A percentile compares a stretch with the other conserved stretches of the same genome.
phyloP scores from a whole-genome alignment of 2,888 invertebrate species.

The Lepidocyrtinus sp. region DNA sequence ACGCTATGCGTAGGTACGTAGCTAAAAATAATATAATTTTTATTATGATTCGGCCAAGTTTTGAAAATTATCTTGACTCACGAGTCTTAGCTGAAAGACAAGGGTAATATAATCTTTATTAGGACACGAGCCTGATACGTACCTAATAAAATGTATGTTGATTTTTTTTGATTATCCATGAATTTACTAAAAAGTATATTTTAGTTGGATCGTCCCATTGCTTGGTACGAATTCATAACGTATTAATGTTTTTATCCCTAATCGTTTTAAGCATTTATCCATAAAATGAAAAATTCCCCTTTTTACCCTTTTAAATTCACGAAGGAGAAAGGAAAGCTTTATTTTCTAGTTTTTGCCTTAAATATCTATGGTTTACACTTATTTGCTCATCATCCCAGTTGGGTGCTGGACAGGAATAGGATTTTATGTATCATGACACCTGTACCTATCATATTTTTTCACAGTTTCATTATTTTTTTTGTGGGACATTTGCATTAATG shows the following conservation, averaged over 20 bases:
- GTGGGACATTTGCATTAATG: too few species aligned
- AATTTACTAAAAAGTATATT: too few species aligned
- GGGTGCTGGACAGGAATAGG: conserved; percentile 29
- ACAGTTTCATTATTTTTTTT: conserved; percentile 44
- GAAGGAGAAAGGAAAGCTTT: neutral
- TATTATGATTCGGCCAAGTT: neutral
- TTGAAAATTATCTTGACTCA: conserved; percentile 8
- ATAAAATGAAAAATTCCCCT: neutral
- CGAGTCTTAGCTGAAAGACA: too few species aligned
- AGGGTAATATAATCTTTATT: too few species aligned
- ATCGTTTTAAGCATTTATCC: neutral
- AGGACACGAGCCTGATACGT: too few species aligned
- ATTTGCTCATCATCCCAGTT: conserved; percentile 8
- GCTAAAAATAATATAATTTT: neutral
- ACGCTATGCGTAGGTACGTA: too few species aligned
- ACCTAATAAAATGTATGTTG: too few species aligned
- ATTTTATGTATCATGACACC: too few species aligned
- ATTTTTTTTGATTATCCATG: too few species aligned
- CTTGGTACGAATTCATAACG: too few species aligned
- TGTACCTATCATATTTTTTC: conserved; percentile 55
- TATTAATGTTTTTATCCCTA: conserved; percentile 32
- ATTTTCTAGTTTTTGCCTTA: conserved; percentile 15
- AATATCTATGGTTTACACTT: too few species aligned
- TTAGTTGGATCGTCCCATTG: too few species aligned
- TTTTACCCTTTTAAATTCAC: neutral